phyloP scores from a whole-genome alignment of 2,888 invertebrate species.

The Macrostomum cliftonense region DNA sequence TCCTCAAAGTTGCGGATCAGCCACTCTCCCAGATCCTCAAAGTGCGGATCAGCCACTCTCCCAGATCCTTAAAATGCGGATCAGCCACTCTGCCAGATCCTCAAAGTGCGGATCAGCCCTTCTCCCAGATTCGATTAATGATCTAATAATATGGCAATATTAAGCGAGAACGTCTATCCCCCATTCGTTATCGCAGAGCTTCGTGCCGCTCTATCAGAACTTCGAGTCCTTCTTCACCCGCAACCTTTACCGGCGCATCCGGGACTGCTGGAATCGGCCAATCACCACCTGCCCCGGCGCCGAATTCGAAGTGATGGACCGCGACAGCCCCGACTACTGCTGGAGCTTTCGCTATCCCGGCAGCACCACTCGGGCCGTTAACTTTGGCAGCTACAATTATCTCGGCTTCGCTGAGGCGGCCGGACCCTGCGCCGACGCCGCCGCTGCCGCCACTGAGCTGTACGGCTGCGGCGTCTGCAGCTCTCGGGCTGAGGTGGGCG shows the following conservation, averaged over 20 bases:
- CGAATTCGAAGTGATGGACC: constrained; percentile 61
- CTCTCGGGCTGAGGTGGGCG: too few relatives aligned
- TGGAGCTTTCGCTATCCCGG: constrained; percentile 68
- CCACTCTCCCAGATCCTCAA: too few relatives aligned
- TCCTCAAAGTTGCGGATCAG: too few relatives aligned
- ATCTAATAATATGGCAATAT: too few relatives aligned
- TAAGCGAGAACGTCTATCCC: too few relatives aligned
- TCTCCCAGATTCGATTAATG: too few relatives aligned
- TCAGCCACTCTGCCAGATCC: too few relatives aligned
- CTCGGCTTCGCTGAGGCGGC: constrained; percentile 73
- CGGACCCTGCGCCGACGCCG: constrained; percentile 56
- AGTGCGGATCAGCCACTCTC: too few relatives aligned
- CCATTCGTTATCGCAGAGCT: constrained; percentile 19
- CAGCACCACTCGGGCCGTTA: constrained; percentile 58
- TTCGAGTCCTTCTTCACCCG: constrained; percentile 52
- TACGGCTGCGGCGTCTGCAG: too few relatives aligned
- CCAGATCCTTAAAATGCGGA: too few relatives aligned
- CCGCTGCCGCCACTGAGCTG: constrained; percentile 22
- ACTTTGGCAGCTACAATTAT: constrained; percentile 94
- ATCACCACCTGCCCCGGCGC: constrained; percentile 81
- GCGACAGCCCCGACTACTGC: constrained; percentile 63
- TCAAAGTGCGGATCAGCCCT: too few relatives aligned
- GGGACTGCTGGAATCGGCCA: constrained; percentile 86
- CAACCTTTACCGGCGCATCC: constrained; percentile 73
- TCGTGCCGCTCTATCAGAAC: constrained; percentile 39